A percentile compares a stretch with the other conserved stretches of the same genome.
Evolutionary conservation across 2,888 invertebrate genomes (phyloP).

Genomic region (Linyphia triangularis): DNA sequence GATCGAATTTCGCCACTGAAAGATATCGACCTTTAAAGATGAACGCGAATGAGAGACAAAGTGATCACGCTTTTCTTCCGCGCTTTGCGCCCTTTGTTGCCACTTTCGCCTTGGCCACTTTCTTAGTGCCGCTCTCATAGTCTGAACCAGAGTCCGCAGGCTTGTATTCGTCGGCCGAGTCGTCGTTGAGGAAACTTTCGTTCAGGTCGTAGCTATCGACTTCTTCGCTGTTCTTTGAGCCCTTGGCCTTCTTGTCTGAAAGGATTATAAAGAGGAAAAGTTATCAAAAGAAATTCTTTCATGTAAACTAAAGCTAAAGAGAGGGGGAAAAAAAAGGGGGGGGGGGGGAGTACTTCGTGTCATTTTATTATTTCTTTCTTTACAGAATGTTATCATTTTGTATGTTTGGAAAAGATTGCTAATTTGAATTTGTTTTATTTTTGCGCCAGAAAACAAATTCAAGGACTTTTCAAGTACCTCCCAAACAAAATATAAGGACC

Average conservation of each 20-base stretch:
- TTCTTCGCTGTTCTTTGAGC: constrained; percentile 49
- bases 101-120: constrained; percentile 67
- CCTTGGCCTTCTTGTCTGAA: constrained; percentile 62
- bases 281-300: not conserved
- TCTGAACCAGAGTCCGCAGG: constrained; percentile 76
- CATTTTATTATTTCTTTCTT: too few relatives aligned
- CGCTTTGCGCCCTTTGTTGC: constrained; percentile 53
- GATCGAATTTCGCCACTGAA: too few relatives aligned
- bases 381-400: too few relatives aligned
- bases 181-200: constrained; percentile 70
- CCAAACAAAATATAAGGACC: too few relatives aligned
- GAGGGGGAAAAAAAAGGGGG: not conserved
- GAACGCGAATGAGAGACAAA: too few relatives aligned
- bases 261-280: not conserved
- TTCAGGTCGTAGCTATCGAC: constrained; percentile 69
- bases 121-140: constrained; percentile 75
- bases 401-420: too few relatives aligned
- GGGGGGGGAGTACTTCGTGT: not conserved
- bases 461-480: too few relatives aligned
- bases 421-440: too few relatives aligned
- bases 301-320: not conserved
- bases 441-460: too few relatives aligned
- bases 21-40: too few relatives aligned
- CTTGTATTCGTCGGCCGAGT: constrained; percentile 57
- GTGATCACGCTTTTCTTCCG: constrained; percentile 52